phyloP scores from a whole-genome alignment of 2,797 vertebrate species.

The Lindbergichthys nudifrons region DNA sequence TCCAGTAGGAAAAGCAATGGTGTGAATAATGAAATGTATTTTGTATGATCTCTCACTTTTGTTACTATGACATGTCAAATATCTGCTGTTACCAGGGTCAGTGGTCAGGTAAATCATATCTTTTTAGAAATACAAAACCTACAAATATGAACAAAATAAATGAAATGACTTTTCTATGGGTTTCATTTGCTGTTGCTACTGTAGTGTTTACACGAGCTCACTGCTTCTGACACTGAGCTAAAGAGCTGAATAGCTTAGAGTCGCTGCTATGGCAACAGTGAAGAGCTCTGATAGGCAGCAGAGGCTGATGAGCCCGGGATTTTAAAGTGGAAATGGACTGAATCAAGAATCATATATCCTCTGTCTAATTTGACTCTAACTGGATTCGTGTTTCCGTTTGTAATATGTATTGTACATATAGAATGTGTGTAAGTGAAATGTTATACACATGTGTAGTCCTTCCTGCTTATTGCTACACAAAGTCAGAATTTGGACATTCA shows the following conservation, averaged over 20 bases:
- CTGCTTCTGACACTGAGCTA: conserved; percentile 35
- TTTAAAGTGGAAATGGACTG: conserved; percentile 37
- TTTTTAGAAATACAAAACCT: background rate
- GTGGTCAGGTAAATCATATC: background rate
- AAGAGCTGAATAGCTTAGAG: conserved; percentile 43
- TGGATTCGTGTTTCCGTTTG: conserved; percentile 7
- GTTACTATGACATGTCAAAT: background rate
- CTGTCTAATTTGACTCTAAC: conserved; percentile 4
- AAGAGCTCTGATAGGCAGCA: conserved; percentile 42
- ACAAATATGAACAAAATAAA: background rate
- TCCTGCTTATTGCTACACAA: background rate
- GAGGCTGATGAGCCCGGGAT: conserved; percentile 31
- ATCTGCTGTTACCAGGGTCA: background rate
- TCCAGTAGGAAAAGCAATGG: too few relatives aligned
- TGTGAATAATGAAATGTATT: background rate
- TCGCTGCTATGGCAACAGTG: conserved; percentile 67
- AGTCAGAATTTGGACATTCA: background rate
- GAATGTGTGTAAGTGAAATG: background rate
- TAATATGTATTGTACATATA: background rate
- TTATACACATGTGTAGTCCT: background rate
- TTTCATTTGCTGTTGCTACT: conserved; percentile 14
- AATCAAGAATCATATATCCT: conserved; percentile 1
- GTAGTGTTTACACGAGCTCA: conserved; percentile 30
- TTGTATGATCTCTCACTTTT: background rate
- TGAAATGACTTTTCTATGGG: background rate